These are phyloP conservation scores for Microtus oregoni DNA, from an alignment of 2,113 vertebrate genomes.

Conservation along the genomic window DNA sequence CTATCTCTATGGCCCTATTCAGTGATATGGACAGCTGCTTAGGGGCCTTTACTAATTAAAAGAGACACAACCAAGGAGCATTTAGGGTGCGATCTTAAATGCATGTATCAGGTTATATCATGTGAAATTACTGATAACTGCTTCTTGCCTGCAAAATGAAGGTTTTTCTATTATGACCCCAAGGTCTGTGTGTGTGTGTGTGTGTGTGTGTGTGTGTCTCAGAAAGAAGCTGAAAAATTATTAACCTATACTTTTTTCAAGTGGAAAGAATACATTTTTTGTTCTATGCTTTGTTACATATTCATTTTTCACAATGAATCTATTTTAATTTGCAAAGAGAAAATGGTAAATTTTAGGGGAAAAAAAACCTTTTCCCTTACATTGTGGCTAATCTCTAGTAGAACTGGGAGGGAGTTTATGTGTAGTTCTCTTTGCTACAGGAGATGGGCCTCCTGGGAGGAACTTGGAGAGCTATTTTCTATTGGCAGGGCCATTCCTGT, in stretches of 20 bases:
- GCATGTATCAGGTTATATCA: neutral
- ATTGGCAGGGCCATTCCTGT: neutral
- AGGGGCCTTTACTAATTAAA: conserved; percentile 42
- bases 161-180: neutral
- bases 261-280: neutral
- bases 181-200: neutral
- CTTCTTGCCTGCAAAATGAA: conserved; percentile 20
- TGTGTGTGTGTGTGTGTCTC: neutral
- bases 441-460: neutral
- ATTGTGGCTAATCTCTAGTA: neutral
- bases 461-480: neutral
- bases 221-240: conserved; percentile 28
- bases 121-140: neutral
- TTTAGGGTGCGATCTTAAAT: neutral
- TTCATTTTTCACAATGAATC: neutral
- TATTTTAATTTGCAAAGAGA: conserved; percentile 2
- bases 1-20: neutral
- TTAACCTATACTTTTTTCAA: conserved; percentile 1
- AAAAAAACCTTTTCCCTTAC: neutral
- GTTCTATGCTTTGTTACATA: neutral
- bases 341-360: neutral
- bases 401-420: neutral
- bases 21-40: neutral
- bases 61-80: conserved; percentile 38
- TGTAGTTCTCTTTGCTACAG: neutral